Conservation (phyloP, 2,888 invertebrate genomes). For the Geotrupes spiniger region DNA sequence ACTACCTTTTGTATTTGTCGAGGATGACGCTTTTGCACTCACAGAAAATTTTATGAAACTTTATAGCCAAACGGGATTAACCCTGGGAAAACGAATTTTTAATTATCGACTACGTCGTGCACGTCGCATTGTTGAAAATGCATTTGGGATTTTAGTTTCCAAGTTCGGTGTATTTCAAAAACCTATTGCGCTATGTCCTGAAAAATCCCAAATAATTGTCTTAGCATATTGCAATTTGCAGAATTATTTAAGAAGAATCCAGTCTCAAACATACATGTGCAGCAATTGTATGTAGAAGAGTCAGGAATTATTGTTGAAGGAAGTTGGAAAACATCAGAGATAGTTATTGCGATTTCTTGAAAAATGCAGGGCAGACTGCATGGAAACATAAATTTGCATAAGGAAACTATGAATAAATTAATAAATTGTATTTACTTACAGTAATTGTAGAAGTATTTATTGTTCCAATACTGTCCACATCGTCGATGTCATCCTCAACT, state of each 20-base stretch:
- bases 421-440: no score
- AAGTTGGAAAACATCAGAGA: no score
- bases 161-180: slow-evolving; percentile 26
- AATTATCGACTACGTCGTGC: no score
- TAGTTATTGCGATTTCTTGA: slow-evolving; percentile 2
- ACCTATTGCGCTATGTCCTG: slow-evolving; percentile 24
- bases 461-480: neutral
- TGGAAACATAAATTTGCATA: slow-evolving; percentile 3
- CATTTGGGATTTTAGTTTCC: slow-evolving; percentile 27
- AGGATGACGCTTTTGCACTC: slow-evolving; percentile 32
- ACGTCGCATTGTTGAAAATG: no score
- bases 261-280: slow-evolving; percentile 10
- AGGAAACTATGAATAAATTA: no score
- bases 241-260: slow-evolving; percentile 23
- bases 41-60: slow-evolving; percentile 30
- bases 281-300: slow-evolving; percentile 14
- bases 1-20: slow-evolving; percentile 28
- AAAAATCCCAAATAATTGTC: no score
- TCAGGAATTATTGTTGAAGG: no score
- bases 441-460: no score
- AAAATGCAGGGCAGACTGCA: neutral
- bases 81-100: slow-evolving; percentile 5
- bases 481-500: no score
- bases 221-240: slow-evolving; percentile 28
- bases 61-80: slow-evolving; percentile 20